A percentile compares a stretch with the other conserved stretches of the same genome.
Evolutionary conservation across 2,797 vertebrate species (phyloP).

Genomic region (Spatula versicolor): DNA sequence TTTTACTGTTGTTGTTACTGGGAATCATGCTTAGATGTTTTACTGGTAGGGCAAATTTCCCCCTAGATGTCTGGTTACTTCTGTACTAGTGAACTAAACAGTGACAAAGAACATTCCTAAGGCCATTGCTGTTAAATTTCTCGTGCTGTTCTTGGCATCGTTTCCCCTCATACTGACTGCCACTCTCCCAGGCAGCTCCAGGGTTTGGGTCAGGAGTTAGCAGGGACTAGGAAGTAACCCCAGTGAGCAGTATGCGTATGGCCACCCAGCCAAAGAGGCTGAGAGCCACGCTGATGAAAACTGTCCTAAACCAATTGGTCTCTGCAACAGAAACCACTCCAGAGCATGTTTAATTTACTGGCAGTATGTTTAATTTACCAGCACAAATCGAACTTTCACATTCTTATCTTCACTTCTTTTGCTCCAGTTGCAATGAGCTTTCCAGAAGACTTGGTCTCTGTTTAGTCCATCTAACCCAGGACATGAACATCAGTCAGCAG

Average conservation of each 20-base stretch:
- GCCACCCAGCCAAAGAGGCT: neutral
- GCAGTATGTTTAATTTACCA: neutral
- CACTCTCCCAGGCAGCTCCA: neutral
- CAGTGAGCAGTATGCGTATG: fast-evolving
- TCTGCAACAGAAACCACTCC: neutral
- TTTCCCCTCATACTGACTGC: neutral
- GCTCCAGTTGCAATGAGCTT: neutral
- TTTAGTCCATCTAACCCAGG: neutral
- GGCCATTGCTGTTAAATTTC: neutral
- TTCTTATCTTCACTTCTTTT: neutral
- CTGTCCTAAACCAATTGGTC: neutral
- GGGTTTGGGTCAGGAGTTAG: neutral
- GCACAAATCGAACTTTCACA: neutral
- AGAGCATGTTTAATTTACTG: neutral
- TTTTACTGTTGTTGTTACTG: neutral
- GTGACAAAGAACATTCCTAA: neutral
- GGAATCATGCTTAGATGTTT: neutral
- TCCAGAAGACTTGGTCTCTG: neutral
- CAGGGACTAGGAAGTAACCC: neutral
- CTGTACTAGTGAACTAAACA: neutral
- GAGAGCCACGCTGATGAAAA: neutral
- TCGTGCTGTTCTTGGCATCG: neutral
- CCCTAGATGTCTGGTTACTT: neutral
- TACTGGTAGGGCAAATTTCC: neutral
- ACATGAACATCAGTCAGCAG: neutral